Percentiles rank a stretch among this genome's conserved stretches.
Evolutionary conservation across 2,797 vertebrate genomes (phyloP).

Genomic region (Ptychobarbus kaznakovi): DNA sequence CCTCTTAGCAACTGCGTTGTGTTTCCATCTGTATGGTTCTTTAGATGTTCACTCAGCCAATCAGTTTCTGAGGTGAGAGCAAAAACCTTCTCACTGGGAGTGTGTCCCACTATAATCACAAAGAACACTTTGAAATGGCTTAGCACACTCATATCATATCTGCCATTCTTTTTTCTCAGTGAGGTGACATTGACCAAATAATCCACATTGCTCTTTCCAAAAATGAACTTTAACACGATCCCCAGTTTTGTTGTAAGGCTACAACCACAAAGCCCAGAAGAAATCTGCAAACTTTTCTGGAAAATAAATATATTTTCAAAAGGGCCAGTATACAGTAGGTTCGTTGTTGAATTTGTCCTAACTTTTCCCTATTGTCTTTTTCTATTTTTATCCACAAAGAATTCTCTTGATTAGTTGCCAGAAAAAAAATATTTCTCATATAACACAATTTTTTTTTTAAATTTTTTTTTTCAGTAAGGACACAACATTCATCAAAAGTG

Average conservation of each 20-base stretch:
- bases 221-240: conserved; percentile 22
- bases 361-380: neutral
- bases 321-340: neutral
- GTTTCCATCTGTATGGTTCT: neutral
- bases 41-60: conserved; percentile 10
- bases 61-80: conserved; percentile 1
- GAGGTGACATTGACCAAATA: conserved; percentile 28
- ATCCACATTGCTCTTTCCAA: neutral
- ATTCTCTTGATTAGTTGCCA: neutral
- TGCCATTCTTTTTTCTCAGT: conserved; percentile 14
- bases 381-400: neutral
- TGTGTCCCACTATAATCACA: conserved; percentile 41
- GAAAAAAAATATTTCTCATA: neutral
- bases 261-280: neutral
- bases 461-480: too few species aligned
- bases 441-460: neutral
- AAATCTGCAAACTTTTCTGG: neutral
- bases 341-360: neutral
- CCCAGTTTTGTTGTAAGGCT: neutral
- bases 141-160: conserved; percentile 24
- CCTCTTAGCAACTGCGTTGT: neutral
- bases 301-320: neutral
- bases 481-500: too few species aligned
- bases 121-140: conserved; percentile 21
- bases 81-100: conserved; percentile 12